Base-by-base conservation (phyloP, 2,113 vertebrate species). In the Arothron firmamentum region DNA sequence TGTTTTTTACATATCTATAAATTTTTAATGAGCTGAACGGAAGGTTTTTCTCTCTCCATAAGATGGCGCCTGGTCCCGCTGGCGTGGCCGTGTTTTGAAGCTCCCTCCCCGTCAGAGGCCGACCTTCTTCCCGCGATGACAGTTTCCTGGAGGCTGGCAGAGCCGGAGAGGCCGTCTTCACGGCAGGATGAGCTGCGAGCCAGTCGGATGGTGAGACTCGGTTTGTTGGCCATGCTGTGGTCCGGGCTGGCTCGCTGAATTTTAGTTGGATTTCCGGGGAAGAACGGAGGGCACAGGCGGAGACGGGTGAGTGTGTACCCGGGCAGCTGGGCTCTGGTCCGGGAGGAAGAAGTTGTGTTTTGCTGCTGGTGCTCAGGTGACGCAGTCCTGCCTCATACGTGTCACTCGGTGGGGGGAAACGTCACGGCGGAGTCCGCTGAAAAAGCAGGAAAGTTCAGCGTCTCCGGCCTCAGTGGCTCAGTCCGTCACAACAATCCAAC, bases 41-140 rank as follows among this genome's bases (percentile, higher is more conserved):
- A 6, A 20, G 45, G 2, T 7, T 17, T 2, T 23, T 11, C 12
- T n/a, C 23, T 13, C 6, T 19, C 78, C 87, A 34, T 78, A 3
- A 74, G 85, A 53, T 72, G 87, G 77, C 85, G 75, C 59, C 57
- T 17, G 13, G 18, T 20, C 15, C 28, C 1, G 5, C 53, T 1
- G n/a, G 2, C 0, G 31, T 6, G 23, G 4, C 0, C 0, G n/a
- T 23, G 2, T 18, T 80, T 74, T 51, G 54, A 64, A 70, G 67
- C 60, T 74, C 75, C 70, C 74, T 67, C 60, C 62, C n/a, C 3
- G 62, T 15, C 57, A 42, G 62, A 52, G 56, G 56, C 63, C 77
- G 87, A 84, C 84, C 85, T 68, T 54, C 43, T 77, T 75, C 74
- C 60, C 52, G 65, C 74, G 68, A 78, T 90, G 88, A 88, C 87